Percentiles rank a stretch among this genome's conserved stretches.
Evolutionary conservation across 2,888 invertebrate genomes (phyloP).

Genomic region (Caenorhabditis doughertyi): DNA sequence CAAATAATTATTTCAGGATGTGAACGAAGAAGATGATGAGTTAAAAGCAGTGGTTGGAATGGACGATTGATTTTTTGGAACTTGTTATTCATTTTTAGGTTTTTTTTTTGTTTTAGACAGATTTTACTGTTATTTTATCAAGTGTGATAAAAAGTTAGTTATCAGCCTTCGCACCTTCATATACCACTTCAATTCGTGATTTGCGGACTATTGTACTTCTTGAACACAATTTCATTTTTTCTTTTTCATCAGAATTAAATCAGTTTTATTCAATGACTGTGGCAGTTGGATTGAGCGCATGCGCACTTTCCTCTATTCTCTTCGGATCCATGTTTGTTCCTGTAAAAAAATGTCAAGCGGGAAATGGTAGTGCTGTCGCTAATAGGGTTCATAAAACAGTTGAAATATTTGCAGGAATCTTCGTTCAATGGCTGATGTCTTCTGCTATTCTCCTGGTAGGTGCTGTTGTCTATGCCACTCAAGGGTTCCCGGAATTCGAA

Average conservation of each 20-base stretch:
- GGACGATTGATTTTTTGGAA: slow-evolving; percentile 68
- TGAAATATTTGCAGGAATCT: slow-evolving; percentile 83
- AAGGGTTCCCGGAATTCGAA: slow-evolving; percentile 83
- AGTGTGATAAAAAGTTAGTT: not conserved
- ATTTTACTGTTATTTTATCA: slow-evolving; percentile 8
- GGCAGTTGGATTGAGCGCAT: slow-evolving; percentile 83
- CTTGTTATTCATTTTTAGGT: slow-evolving; percentile 12
- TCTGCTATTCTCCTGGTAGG: slow-evolving; percentile 83
- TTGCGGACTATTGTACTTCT: not conserved
- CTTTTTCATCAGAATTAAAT: not conserved
- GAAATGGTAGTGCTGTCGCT: too few relatives aligned
- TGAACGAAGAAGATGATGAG: slow-evolving; percentile 75
- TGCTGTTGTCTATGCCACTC: slow-evolving; percentile 81
- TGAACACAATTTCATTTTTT: too few relatives aligned
- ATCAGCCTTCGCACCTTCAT: not conserved
- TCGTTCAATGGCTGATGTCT: slow-evolving; percentile 85
- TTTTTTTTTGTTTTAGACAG: slow-evolving; percentile 10
- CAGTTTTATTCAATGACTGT: slow-evolving; percentile 52
- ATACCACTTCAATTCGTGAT: not conserved
- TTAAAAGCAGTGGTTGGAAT: slow-evolving; percentile 70
- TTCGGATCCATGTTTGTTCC: slow-evolving; percentile 85
- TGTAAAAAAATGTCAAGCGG: slow-evolving; percentile 84
- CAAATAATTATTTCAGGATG: slow-evolving; percentile 70
- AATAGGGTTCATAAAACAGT: not conserved
- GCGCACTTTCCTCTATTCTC: slow-evolving; percentile 83